Evolutionary conservation across 1,140 invertebrate species (phyloP), one percentile per base, ranked within the genome.

Genomic region (Zaprionus vittiger): DNA sequence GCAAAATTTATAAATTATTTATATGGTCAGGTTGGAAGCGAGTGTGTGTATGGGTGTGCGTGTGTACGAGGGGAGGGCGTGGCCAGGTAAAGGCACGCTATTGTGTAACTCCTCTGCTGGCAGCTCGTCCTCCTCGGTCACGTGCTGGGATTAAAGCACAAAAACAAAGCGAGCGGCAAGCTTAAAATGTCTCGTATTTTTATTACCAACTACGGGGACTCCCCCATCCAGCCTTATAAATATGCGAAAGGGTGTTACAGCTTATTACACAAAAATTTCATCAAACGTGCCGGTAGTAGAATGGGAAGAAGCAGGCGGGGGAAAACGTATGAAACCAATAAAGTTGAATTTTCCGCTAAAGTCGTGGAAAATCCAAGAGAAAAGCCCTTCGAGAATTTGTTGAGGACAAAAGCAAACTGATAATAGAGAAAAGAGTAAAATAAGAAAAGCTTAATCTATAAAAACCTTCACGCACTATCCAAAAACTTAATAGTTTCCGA

Each of bases 111-210:
- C 47, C 15, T 7, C 20, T 15, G 31, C n/a, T 14, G 20, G 9
- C 17, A 6, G 6, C 60, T 12, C 34, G 20, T 17, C 60, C 20
- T n/a, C 2, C 24, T 24, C 37, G 65, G 57, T 65, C 73, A 76
- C 68, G 68, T 57, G 52, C 57, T 49, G 37, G 26, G 61, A 54
- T 56, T 79, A 77, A 84, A 81, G 79, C 54, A 59, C 67, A 47
- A 24, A 54, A 34, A 73, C 24, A 56, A 31, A 49, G 55, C 15
- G 38, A 17, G 44, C 60, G 44, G n/a, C 24, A 28, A 52, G 80
- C 77, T 83, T 84, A 81, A 81, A 72, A 57, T 84, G 81, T 81
- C 81, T 81, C 78, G 55, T 78, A 67, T 81, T 83, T 83, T 84
- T 80, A 83, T 84, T 80, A 80, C 26, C 4, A 17, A 47, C 37